phyloP scores from a whole-genome alignment of 2,888 invertebrate genomes.

The Drosophila histrio region DNA sequence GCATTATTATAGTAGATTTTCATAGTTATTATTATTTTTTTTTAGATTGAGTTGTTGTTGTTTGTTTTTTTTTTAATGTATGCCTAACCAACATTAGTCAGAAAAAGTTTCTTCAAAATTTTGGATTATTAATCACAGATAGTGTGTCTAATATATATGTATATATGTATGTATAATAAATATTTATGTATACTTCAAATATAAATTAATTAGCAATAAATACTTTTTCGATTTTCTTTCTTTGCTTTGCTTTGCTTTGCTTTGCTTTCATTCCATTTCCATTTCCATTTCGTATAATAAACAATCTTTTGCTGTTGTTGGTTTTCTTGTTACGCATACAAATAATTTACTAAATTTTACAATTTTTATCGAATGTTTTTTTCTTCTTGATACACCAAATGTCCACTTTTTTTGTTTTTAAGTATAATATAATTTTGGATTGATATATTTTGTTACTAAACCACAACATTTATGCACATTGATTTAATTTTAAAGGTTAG shows the following conservation, averaged over 20 bases:
- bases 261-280: constrained; percentile 14
- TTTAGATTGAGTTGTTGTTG: constrained; percentile 53
- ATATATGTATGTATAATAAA: constrained; percentile 76
- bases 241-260: constrained; percentile 16
- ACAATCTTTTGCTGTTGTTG: constrained; percentile 38
- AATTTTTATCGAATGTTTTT: constrained; percentile 20
- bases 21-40: constrained; percentile 47
- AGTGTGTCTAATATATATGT: constrained; percentile 84
- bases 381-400: constrained; percentile 49
- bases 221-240: constrained; percentile 64
- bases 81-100: constrained; percentile 79
- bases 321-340: constrained; percentile 42
- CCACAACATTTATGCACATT: constrained; percentile 77
- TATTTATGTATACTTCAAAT: constrained; percentile 79
- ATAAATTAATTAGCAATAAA: constrained; percentile 81
- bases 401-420: constrained; percentile 13
- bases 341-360: constrained; percentile 57
- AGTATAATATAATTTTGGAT: constrained; percentile 48
- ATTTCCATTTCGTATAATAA: constrained; percentile 45
- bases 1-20: constrained; percentile 54
- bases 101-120: constrained; percentile 85
- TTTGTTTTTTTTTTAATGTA: constrained; percentile 56
- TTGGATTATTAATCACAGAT: constrained; percentile 85
- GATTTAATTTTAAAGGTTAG: constrained; percentile 62
- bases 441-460: constrained; percentile 52